Evolutionary conservation across 2,113 vertebrate species (phyloP), one percentile per base, ranked within the genome.

Genomic region (Miniopterus natalensis): DNA sequence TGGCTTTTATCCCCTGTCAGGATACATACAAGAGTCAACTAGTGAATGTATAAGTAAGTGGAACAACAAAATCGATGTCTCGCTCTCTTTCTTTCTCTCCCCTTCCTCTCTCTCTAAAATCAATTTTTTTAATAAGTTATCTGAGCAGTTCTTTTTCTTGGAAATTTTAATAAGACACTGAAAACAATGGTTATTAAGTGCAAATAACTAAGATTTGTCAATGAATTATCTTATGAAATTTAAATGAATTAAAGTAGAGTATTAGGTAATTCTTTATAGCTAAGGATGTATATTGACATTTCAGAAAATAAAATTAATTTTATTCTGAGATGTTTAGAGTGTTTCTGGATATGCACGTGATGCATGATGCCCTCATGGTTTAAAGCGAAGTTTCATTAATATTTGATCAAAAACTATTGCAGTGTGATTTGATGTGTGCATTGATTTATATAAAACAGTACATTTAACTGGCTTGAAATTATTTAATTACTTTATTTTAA

Each of bases 161-260:
- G 57, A 27, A 86, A 83, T 92, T 81, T 77, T 18, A 59, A 1
- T 68, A 70, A 17, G 29, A 70, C 5, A 3, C n/a, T 86, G 74
- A 68, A 80, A 97, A 71, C 23, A 42, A 9, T 92, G 65, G 14
- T n/a, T 92, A 57, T 66, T 57, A 88, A 51, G 49, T 27, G 13
- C 23, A 79, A 59, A 57, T 63, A 75, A 31, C 6, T 71, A 84
- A 79, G 13, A 14, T 65, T 63, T 85, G 10, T 85, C 17, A 66
- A 8, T 88, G 23, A 90, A 40, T 79, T 86, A 51, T 68, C 81
- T 90, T 66, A 92, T 74, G 66, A 88, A 29, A 90, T 45, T 87
- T 88, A 81, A 83, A 57, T 49, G 40, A 51, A 71, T 83, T 53
- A 68, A 84, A 84, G 49, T 74, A 20, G 3, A 53, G 20, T 25